These are phyloP conservation scores for Drosophila tsacasi DNA, from an alignment of 1,140 invertebrate genomes.

Conservation along the genomic window DNA sequence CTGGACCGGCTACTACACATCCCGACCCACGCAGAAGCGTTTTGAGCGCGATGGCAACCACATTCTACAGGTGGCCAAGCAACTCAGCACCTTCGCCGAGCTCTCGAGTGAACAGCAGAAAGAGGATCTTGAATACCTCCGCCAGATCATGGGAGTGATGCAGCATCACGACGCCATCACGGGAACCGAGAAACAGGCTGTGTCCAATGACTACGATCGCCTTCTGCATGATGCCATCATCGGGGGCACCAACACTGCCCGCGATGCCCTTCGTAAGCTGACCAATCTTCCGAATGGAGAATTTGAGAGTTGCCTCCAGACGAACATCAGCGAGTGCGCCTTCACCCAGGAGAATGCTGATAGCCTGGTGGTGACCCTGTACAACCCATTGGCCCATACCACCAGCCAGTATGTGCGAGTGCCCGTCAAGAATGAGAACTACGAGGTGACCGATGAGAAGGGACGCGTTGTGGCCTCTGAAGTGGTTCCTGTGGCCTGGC, in stretches of 20 bases:
- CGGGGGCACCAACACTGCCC: conserved; percentile 39
- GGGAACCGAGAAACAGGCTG: conserved; percentile 96
- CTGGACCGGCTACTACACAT: conserved; percentile 98
- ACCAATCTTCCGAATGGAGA: conserved; percentile 86
- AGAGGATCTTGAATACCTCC: conserved; percentile 78
- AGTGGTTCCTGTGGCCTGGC: conserved; percentile 88
- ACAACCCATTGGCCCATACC: conserved; percentile 92
- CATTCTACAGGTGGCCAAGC: conserved; percentile 90
- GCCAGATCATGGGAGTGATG: conserved; percentile 92
- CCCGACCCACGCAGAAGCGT: conserved; percentile 93
- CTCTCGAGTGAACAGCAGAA: conserved; percentile 44
- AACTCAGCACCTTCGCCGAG: conserved; percentile 85
- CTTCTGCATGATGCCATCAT: conserved; percentile 64
- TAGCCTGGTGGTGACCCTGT: conserved; percentile 89
- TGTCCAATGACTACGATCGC: conserved; percentile 93
- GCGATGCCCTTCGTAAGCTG: conserved; percentile 62
- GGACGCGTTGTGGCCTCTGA: conserved; percentile 85
- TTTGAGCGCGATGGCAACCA: conserved; percentile 92
- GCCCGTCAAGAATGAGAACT: conserved; percentile 88
- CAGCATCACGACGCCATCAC: conserved; percentile 97
- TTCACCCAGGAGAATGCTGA: conserved; percentile 83
- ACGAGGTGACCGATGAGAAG: conserved; percentile 88
- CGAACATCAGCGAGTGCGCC: conserved; percentile 89
- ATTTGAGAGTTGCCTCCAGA: conserved; percentile 87
- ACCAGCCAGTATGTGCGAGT: conserved; percentile 89